phyloP scores from a whole-genome alignment of 2,797 vertebrate species.

The Anabas testudineus region DNA sequence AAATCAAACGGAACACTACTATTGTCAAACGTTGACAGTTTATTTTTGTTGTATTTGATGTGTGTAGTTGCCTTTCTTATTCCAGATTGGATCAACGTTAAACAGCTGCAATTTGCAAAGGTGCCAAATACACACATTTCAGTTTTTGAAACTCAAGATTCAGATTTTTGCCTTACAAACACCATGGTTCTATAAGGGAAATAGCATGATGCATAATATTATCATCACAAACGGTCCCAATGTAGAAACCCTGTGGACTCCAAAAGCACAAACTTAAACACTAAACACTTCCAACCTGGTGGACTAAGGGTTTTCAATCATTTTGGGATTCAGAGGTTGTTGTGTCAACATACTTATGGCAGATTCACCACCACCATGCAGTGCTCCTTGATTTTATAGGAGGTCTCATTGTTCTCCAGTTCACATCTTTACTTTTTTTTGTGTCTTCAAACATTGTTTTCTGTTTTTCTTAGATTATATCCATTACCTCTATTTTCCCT shows the following conservation, averaged over 20 bases:
- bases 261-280: conserved; percentile 82
- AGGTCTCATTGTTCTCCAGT: conserved; percentile 24
- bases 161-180: conserved; percentile 78
- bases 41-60: conserved; percentile 68
- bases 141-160: conserved; percentile 62
- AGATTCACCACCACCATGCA: conserved; percentile 41
- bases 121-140: conserved; percentile 73
- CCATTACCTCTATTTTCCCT: conserved; percentile 25
- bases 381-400: conserved; percentile 25
- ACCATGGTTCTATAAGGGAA: conserved; percentile 72
- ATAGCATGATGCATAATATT: conserved; percentile 60
- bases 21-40: conserved; percentile 57
- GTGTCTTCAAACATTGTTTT: conserved; percentile 15
- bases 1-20: conserved; percentile 42
- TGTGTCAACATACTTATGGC: conserved; percentile 49
- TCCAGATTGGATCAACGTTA: conserved; percentile 65
- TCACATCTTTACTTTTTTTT: conserved; percentile 8
- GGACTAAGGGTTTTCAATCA: conserved; percentile 76
- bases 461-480: conserved; percentile 9
- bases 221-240: conserved; percentile 58
- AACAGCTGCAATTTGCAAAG: conserved; percentile 70
- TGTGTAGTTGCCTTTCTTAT: conserved; percentile 71
- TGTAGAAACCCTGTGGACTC: conserved; percentile 77
- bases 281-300: conserved; percentile 81
- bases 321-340: conserved; percentile 66